phyloP scores from a whole-genome alignment of 2,797 vertebrate genomes.

The Choloepus didactylus region DNA sequence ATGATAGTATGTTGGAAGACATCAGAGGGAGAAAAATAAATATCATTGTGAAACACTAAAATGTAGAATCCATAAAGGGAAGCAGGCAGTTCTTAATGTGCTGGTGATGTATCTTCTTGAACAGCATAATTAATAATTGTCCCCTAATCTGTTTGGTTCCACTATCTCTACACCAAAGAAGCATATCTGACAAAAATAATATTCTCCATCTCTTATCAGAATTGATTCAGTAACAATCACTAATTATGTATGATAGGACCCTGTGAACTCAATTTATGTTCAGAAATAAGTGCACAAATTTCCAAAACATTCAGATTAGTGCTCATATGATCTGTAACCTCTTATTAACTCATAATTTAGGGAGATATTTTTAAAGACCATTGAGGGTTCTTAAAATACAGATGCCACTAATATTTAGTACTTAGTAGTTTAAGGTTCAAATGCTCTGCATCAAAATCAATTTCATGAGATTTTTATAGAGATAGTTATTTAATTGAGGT shows the following conservation, averaged over 20 bases:
- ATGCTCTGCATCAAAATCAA: constrained; percentile 51
- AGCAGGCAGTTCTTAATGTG: neutral
- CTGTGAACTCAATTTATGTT: neutral
- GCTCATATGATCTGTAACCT: neutral
- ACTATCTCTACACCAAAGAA: constrained; percentile 28
- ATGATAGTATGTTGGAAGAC: constrained; percentile 62
- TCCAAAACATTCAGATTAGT: neutral
- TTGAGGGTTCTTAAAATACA: constrained; percentile 64
- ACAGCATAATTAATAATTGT: constrained; percentile 25
- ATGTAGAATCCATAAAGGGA: neutral
- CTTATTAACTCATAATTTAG: constrained; percentile 40
- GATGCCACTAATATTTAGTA: constrained; percentile 60
- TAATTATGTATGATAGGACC: constrained; percentile 44
- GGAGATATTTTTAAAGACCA: neutral
- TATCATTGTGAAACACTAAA: constrained; percentile 49
- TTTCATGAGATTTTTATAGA: constrained; percentile 62
- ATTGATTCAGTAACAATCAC: constrained; percentile 54
- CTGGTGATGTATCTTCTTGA: constrained; percentile 42
- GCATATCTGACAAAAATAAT: constrained; percentile 59
- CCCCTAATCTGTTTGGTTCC: constrained; percentile 3
- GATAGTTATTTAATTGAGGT: constrained; percentile 19
- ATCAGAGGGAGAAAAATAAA: neutral
- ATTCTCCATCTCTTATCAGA: neutral
- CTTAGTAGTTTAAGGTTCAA: constrained; percentile 30
- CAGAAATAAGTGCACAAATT: constrained; percentile 57